Base-by-base conservation (phyloP, 2,113 vertebrate genomes). In the Triplophysa rosa region DNA sequence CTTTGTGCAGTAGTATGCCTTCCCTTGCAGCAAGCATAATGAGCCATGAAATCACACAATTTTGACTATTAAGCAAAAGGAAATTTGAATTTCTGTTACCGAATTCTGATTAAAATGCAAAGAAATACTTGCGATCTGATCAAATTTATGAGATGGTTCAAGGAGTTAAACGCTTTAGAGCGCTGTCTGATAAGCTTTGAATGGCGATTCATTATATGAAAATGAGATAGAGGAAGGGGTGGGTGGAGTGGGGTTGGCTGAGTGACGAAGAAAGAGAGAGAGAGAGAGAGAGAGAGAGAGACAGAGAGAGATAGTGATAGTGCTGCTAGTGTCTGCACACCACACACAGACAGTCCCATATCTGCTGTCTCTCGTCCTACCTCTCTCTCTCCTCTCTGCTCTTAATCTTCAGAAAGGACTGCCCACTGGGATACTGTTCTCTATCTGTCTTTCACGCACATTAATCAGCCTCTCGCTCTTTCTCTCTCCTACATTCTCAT, bases 401-500 rank as follows among this genome's bases (percentile, higher is more conserved):
- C 70, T 73, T 61, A 42, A 73, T 74, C 74, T 54, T 54, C 45
- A 65, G 72, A 58, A 75, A 33, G 61, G 26, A 19, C 62, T 77
- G 45, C 62, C 74, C 45, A 65, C 62, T 77, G 62, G 62, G 45
- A 77, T 65, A 65, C 47, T 16, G 49, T 54, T 77, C 66, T 68
- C 49, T 67, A 42, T 78, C 63, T 70, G 77, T 62, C 62, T 77
- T 65, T 77, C 74, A 77, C 19, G 56, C 54, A 11, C 40, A 70
- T 65, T 82, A 74, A 77, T 80, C 67, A 77, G 65, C 65, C 14
- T 42, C 42, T 70, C 71, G 29, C 40, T 17, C 59, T 71, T 66
- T 80, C 67, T 76, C 56, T 45, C 65, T 67, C 67, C 59, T 52
- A 66, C 61, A 63, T 29, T 65, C 58, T 54, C 66, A 84, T 16